Evolutionary conservation across 2,888 invertebrate genomes (phyloP).

Genomic region (Heteropelma amictum): DNA sequence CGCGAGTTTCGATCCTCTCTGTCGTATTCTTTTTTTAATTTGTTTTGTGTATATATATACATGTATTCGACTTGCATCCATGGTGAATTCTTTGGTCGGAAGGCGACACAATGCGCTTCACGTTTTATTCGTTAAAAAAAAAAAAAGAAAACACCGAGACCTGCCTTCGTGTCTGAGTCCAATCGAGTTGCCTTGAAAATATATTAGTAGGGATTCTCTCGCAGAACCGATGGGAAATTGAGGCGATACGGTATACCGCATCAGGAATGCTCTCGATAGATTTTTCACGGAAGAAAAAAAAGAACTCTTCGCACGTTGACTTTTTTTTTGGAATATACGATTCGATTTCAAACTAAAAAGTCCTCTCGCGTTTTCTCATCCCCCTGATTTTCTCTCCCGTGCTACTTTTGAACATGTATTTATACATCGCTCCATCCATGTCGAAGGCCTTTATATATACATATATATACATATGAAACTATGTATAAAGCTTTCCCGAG

Average conservation of each 20-base stretch:
- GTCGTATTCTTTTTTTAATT: neutral
- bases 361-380: neutral
- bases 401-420: neutral
- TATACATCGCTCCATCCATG: neutral
- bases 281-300: neutral
- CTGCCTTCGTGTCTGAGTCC: constrained; percentile 53
- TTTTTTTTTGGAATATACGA: neutral
- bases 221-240: constrained; percentile 56
- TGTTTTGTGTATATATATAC: too few species aligned
- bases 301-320: neutral
- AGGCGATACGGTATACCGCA: neutral
- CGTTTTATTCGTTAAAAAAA: constrained; percentile 1
- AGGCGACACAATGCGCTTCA: constrained; percentile 21
- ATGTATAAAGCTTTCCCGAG: constrained; percentile 6
- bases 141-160: neutral
- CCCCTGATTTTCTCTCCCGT: neutral
- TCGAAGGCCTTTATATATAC: neutral
- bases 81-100: neutral
- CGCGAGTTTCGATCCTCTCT: neutral
- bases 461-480: neutral
- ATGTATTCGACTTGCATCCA: constrained; percentile 2
- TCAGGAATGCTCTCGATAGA: neutral
- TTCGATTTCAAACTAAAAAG: neutral
- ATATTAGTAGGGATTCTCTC: constrained; percentile 68
- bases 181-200: constrained; percentile 69